Evolutionary conservation across 2,888 invertebrate genomes (phyloP).

Genomic region (Eupithecia subfuscata): DNA sequence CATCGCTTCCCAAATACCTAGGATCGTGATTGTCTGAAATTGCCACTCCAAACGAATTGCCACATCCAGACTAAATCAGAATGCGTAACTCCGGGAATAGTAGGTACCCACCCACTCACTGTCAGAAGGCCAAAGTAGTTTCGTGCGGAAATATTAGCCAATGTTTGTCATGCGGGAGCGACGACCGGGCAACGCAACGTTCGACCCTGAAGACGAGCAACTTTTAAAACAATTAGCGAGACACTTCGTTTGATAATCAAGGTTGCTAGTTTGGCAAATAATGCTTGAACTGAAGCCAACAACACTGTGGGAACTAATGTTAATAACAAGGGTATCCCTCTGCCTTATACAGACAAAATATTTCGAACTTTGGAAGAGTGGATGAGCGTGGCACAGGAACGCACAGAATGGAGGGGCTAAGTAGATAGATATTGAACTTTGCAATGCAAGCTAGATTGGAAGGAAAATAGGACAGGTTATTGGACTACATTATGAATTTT

Average conservation of each 20-base stretch:
- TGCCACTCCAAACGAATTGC: constrained; percentile 33
- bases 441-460: not conserved
- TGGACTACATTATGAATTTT: constrained; percentile 14
- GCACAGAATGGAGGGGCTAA: not conserved
- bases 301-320: constrained; percentile 1
- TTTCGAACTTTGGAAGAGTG: not conserved
- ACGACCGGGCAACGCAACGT: constrained; percentile 60
- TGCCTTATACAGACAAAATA: not conserved
- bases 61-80: constrained; percentile 34
- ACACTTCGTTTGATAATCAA: constrained; percentile 14
- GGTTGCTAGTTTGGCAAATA: constrained; percentile 15
- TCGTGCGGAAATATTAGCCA: constrained; percentile 60
- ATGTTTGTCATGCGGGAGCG: constrained; percentile 58
- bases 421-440: not conserved
- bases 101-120: constrained; percentile 49
- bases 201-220: constrained; percentile 40
- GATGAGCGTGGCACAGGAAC: not conserved
- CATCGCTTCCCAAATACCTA: not conserved
- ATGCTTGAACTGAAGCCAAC: not conserved
- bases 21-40: constrained; percentile 2
- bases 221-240: constrained; percentile 13
- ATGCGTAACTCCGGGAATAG: constrained; percentile 36
- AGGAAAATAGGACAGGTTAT: constrained; percentile 12
- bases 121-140: constrained; percentile 66
- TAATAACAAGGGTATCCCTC: not conserved